These are phyloP conservation scores for Dione vanillae DNA, from an alignment of 2,888 invertebrate genomes.

Conservation along the genomic window DNA sequence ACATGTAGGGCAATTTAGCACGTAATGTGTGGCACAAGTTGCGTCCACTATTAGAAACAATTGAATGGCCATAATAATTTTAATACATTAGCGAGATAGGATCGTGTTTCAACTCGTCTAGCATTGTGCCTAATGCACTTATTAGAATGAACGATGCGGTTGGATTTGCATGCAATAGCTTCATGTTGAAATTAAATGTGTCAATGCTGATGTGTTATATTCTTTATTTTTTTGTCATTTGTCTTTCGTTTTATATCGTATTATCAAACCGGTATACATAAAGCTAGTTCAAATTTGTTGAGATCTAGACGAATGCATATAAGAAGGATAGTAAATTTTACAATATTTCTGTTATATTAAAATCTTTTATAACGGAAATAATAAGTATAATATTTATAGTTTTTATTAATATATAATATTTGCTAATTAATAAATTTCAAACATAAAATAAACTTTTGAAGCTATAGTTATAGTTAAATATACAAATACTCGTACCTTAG, in stretches of 20 bases:
- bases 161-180: slow-evolving; percentile 26
- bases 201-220: slow-evolving; percentile 12
- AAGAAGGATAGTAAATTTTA: too few relatives aligned
- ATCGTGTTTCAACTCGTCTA: slow-evolving; percentile 26
- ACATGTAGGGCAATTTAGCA: background rate
- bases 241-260: too few relatives aligned
- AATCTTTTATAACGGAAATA: too few relatives aligned
- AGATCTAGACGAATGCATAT: too few relatives aligned
- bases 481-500: slow-evolving; percentile 39
- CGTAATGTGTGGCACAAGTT: slow-evolving; percentile 21
- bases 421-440: too few relatives aligned
- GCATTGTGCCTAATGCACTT: slow-evolving; percentile 18
- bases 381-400: too few relatives aligned
- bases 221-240: background rate
- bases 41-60: slow-evolving; percentile 37
- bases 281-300: too few relatives aligned
- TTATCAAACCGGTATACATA: too few relatives aligned
- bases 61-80: slow-evolving; percentile 35
- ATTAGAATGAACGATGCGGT: slow-evolving; percentile 33
- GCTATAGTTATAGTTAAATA: slow-evolving; percentile 32
- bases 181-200: slow-evolving; percentile 18
- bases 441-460: slow-evolving; percentile 25
- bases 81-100: slow-evolving; percentile 44
- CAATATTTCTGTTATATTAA: too few relatives aligned
- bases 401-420: too few relatives aligned